Percentiles rank a stretch among this genome's conserved stretches.
Conservation (phyloP, 53 echinoderm and acorn worm species). For the Mesocentrotus franciscanus region DNA sequence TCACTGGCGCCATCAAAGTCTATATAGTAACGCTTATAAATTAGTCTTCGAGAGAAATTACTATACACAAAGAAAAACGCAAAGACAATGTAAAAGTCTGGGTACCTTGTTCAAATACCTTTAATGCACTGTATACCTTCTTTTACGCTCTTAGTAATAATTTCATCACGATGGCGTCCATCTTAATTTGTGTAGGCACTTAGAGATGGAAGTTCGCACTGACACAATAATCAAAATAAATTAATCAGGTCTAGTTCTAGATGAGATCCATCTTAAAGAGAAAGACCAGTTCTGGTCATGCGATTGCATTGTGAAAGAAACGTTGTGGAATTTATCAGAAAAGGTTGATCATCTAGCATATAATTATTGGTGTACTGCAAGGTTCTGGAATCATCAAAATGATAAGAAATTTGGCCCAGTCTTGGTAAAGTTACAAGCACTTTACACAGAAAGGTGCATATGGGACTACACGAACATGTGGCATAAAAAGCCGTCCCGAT, state of each 20-base stretch:
- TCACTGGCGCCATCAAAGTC: background rate
- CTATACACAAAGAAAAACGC: background rate
- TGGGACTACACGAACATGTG: too few relatives aligned
- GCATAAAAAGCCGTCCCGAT: too few relatives aligned
- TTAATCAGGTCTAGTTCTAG: background rate
- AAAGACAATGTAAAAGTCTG: background rate
- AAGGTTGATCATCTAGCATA: too few relatives aligned
- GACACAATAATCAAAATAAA: background rate
- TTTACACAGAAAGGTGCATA: too few relatives aligned
- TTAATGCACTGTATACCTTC: background rate
- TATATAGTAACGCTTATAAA: background rate
- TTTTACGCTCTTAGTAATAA: background rate
- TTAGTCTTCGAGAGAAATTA: background rate
- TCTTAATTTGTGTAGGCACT: constrained; percentile 14
- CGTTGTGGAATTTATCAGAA: too few relatives aligned
- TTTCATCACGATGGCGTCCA: background rate
- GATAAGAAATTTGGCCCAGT: too few relatives aligned
- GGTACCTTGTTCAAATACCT: background rate
- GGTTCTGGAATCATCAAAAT: too few relatives aligned
- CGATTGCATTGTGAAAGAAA: too few relatives aligned
- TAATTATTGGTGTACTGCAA: too few relatives aligned
- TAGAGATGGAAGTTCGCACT: constrained; percentile 9
- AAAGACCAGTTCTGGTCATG: too few relatives aligned
- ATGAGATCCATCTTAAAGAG: too few relatives aligned
- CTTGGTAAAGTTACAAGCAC: too few relatives aligned